Conservation (phyloP, 2,113 vertebrate genomes). For the Amazona guildingii region DNA sequence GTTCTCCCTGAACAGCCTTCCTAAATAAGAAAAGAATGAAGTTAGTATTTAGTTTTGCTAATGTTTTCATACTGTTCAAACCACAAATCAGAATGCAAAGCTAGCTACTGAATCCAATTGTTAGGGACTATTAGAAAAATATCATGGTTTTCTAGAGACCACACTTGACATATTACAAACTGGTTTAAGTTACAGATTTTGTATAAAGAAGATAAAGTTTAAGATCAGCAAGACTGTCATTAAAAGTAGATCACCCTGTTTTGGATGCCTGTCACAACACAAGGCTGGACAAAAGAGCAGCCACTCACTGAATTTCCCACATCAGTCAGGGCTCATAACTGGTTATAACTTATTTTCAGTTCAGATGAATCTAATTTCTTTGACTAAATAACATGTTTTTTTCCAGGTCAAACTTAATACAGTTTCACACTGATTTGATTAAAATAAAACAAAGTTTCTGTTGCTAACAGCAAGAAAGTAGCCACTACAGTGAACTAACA, state of each 20-base stretch:
- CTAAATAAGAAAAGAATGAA: background rate
- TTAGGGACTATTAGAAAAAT: background rate
- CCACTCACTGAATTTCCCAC: background rate
- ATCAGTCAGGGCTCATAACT: background rate
- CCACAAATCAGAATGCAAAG: background rate
- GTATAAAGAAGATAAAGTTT: background rate
- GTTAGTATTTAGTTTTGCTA: background rate
- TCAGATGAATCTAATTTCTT: background rate
- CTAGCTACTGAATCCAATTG: background rate
- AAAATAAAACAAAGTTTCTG: background rate
- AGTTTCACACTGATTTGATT: background rate
- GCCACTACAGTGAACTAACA: background rate
- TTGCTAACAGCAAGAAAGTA: background rate
- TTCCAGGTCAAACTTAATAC: background rate
- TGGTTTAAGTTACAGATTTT: background rate
- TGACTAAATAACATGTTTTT: background rate
- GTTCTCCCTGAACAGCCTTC: slow-evolving; percentile 56
- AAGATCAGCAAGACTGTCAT: background rate
- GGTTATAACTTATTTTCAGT: background rate
- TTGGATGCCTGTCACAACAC: background rate
- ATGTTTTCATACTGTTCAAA: background rate
- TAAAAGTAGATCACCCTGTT: background rate
- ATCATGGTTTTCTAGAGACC: background rate
- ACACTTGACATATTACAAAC: background rate
- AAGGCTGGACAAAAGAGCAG: background rate